Conservation (phyloP, 2,113 vertebrate species). For the Saimiri boliviensis region DNA sequence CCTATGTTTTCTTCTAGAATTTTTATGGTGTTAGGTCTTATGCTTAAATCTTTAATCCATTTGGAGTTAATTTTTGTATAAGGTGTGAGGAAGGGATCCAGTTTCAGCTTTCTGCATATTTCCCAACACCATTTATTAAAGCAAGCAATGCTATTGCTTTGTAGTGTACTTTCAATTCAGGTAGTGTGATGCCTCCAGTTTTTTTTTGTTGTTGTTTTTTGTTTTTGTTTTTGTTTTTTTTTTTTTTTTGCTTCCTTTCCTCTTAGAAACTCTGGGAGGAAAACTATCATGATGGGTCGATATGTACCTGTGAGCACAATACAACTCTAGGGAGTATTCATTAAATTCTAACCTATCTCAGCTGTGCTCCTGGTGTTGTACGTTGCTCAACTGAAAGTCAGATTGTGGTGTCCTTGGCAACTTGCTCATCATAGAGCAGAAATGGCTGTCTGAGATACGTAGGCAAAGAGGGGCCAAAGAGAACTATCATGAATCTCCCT, state of each 20-base stretch:
- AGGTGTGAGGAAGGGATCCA: no score
- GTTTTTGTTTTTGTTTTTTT: background rate
- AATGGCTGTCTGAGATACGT: background rate
- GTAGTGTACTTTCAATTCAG: no score
- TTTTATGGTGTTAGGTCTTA: no score
- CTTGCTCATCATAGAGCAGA: background rate
- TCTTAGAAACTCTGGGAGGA: background rate
- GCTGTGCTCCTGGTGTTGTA: background rate
- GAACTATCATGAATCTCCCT: background rate
- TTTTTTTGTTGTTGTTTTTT: no score
- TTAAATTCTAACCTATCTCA: background rate
- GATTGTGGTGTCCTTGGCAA: background rate
- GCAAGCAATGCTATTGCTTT: no score
- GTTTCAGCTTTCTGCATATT: no score
- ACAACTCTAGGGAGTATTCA: background rate
- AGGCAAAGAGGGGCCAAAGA: background rate
- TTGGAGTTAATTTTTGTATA: no score
- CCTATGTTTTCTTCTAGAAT: no score
- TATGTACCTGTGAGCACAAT: background rate
- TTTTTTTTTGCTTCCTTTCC: background rate
- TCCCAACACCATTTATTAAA: no score
- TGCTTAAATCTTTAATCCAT: no score
- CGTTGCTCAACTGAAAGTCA: background rate
- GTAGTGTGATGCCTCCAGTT: no score
- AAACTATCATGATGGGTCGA: background rate